Conservation (phyloP, 1,140 invertebrate genomes). For the Neodiprion virginianus region DNA sequence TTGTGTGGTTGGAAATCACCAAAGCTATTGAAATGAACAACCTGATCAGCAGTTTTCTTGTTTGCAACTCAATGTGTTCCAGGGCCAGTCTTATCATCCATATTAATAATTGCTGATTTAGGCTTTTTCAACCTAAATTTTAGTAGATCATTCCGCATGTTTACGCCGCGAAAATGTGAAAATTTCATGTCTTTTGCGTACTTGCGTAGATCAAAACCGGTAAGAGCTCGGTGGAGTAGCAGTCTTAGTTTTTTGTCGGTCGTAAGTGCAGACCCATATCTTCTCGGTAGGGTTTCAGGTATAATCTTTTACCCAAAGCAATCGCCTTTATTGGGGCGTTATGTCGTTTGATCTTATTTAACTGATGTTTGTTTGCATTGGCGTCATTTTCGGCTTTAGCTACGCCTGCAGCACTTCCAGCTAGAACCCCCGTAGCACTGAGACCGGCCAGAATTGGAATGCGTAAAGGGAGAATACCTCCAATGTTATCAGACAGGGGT, state of each 20-base stretch:
- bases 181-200: conserved; percentile 37
- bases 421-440: conserved; percentile 26
- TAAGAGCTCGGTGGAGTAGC: conserved; percentile 37
- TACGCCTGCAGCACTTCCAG: conserved; percentile 33
- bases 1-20: too few relatives aligned
- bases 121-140: too few relatives aligned
- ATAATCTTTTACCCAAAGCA: conserved; percentile 30
- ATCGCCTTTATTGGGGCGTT: conserved; percentile 23
- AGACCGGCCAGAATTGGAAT: neutral
- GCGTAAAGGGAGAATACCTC: too few relatives aligned
- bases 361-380: conserved; percentile 36
- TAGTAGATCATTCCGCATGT: too few relatives aligned
- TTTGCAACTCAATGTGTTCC: too few relatives aligned
- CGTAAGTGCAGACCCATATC: conserved; percentile 31
- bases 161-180: conserved; percentile 26
- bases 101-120: too few relatives aligned
- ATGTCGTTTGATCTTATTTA: conserved; percentile 37
- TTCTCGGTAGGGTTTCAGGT: conserved; percentile 47
- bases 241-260: conserved; percentile 26
- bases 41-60: too few relatives aligned
- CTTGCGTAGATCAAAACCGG: conserved; percentile 35
- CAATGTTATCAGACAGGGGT: conserved; percentile 17
- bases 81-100: too few relatives aligned
- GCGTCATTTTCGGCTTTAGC: conserved; percentile 35
- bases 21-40: too few relatives aligned